Evolutionary conservation across 2,888 invertebrate genomes (phyloP).

Genomic region (Drosophila incognita): DNA sequence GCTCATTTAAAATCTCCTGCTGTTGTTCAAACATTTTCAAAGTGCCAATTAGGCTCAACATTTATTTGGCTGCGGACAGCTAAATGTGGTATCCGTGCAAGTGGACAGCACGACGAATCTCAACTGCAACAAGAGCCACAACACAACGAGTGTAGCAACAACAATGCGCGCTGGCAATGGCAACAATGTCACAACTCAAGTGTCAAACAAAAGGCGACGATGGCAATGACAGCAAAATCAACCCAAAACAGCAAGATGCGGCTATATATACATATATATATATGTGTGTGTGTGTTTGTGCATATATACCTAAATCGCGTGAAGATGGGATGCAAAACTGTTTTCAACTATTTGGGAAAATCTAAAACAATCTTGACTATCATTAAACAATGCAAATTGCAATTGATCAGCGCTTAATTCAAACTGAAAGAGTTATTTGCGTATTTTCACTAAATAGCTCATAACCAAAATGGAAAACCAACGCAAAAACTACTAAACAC

Average conservation of each 20-base stretch:
- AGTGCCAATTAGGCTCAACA: slow-evolving; percentile 59
- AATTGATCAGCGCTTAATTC: not conserved
- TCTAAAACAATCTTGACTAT: slow-evolving; percentile 10
- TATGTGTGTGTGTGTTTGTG: not conserved
- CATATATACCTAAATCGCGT: not conserved
- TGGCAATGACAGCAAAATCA: slow-evolving; percentile 52
- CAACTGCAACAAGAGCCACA: slow-evolving; percentile 31
- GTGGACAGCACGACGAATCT: slow-evolving; percentile 30
- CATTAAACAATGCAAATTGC: slow-evolving; percentile 1
- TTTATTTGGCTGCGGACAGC: slow-evolving; percentile 52
- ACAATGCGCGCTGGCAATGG: slow-evolving; percentile 55
- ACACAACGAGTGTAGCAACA: slow-evolving; percentile 27
- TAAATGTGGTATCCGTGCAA: slow-evolving; percentile 61
- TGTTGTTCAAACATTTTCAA: slow-evolving; percentile 32
- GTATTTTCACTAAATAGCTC: slow-evolving; percentile 34
- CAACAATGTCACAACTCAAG: slow-evolving; percentile 70
- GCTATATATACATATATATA: not conserved
- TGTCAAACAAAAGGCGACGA: slow-evolving; percentile 69
- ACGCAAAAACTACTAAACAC: slow-evolving; percentile 32
- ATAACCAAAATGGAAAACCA: slow-evolving; percentile 28
- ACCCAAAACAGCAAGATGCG: not conserved
- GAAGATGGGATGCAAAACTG: not conserved
- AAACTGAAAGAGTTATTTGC: slow-evolving; percentile 9
- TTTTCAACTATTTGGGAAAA: not conserved
- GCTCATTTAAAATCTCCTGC: slow-evolving; percentile 7